These are phyloP conservation scores for Lepidocolaptes lacrymiger DNA, from an alignment of 2,797 vertebrate genomes.

Conservation along the genomic window DNA sequence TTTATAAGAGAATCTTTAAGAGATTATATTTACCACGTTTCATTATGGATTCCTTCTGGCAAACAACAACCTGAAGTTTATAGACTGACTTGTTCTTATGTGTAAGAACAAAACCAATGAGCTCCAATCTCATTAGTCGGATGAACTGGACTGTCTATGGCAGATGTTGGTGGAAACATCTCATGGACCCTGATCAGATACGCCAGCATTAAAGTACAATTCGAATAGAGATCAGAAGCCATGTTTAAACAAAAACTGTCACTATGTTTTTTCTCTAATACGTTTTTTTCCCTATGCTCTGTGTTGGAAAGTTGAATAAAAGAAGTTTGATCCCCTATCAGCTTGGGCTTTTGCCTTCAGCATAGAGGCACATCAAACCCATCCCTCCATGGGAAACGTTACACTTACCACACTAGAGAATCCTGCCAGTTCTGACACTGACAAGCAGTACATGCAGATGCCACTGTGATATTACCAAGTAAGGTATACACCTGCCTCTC, in stretches of 20 bases:
- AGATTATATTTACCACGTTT: not conserved
- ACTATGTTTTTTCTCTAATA: not conserved
- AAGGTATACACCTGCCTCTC: not conserved
- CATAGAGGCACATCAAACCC: not conserved
- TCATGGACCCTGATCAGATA: fast-evolving
- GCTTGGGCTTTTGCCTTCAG: not conserved
- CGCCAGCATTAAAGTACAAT: not conserved
- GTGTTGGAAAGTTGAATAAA: not conserved
- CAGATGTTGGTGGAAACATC: not conserved
- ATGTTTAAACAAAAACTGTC: not conserved
- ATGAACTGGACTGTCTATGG: not conserved
- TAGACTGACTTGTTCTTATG: not conserved
- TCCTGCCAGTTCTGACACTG: not conserved
- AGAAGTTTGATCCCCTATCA: not conserved
- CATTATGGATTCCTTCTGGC: not conserved
- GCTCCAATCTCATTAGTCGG: not conserved
- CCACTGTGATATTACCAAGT: not conserved
- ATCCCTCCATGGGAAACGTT: not conserved
- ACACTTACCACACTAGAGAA: not conserved
- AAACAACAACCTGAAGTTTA: not conserved
- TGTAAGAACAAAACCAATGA: not conserved
- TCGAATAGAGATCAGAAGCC: not conserved
- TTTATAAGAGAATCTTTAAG: not conserved
- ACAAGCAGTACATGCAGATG: not conserved
- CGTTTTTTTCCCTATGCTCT: not conserved